Evolutionary conservation across 92 coral and sea anemone genomes (phyloP), one percentile per base, ranked within the genome.

Genomic region (Siderastrea radians): DNA sequence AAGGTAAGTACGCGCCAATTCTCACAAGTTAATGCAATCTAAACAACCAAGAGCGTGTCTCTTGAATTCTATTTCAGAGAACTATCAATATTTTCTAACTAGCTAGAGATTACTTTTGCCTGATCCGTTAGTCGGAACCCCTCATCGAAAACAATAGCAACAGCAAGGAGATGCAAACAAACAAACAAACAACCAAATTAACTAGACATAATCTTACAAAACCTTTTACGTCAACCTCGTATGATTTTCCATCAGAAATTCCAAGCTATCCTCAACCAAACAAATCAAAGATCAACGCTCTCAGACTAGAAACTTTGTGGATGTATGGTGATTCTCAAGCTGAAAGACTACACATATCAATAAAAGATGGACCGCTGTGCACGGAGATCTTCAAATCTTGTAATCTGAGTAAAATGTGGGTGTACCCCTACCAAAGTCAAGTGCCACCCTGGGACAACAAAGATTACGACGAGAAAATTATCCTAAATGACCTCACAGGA

Each of bases 301-400:
- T 38, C 26, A 84, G 9, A 43, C 61, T 59, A 10, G 67, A 92
- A 61, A 95, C 95, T 2, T 77, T 97, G 7, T 75, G 95, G 80
- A 77, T 97, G 43, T 97, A 95, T 74, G 99, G 99, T 5, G 99
- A 97, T 65, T 97, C 99, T 2, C 99, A 97, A 68, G 99, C 98
- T 12, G 94, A 93, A 51, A 70, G 99, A 72, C 84, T 95, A 66
- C 63, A 92, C 79, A 55, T 64, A 47, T 90, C 96, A 49, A 61
- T 97, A 55, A 17, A 60, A 48, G 74, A 88, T 38, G 89, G 96
- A 44, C 78, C 93, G 7, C 92, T 97, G 6, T 97, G 99, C 55
- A 91, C 50, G 49, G 74, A 89, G 50, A 77, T 97, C 43, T 97
- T 97, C 75, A 81, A 88, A 77, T 92, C 96, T 3, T 97, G 99